Percentiles rank a stretch among this genome's conserved stretches.
phyloP scores from a whole-genome alignment of 2,888 invertebrate genomes.

The Cybosia mesomella region DNA sequence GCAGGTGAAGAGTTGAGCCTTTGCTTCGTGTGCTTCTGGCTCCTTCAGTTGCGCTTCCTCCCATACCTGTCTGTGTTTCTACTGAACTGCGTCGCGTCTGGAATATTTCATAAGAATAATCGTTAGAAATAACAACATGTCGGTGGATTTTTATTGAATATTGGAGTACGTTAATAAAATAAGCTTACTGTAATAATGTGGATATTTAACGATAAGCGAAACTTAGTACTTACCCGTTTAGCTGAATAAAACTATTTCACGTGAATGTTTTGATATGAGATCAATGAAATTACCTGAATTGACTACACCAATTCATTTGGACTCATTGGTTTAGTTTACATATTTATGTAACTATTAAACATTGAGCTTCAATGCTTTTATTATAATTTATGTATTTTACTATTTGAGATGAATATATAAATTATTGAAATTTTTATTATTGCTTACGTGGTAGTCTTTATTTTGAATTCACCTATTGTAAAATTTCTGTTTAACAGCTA shows the following conservation, averaged over 20 bases:
- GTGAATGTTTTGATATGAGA: background rate
- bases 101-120: constrained; percentile 31
- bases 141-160: background rate
- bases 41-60: constrained; percentile 75
- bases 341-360: no score
- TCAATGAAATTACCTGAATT: background rate
- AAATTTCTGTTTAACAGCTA: background rate
- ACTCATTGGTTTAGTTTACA: background rate
- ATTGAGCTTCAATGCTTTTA: no score
- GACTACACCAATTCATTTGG: background rate
- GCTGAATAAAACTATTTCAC: background rate
- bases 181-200: constrained; percentile 45
- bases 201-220: constrained; percentile 56
- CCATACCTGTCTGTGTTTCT: constrained; percentile 80
- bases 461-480: background rate
- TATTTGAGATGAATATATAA: background rate
- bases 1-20: constrained; percentile 91
- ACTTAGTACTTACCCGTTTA: constrained; percentile 38
- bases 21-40: constrained; percentile 86
- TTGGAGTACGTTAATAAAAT: background rate
- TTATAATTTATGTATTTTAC: background rate
- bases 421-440: background rate
- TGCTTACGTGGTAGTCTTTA: background rate
- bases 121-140: background rate
- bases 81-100: constrained; percentile 81